Conservation (phyloP, 2,113 vertebrate species). For the Lontra canadensis region DNA sequence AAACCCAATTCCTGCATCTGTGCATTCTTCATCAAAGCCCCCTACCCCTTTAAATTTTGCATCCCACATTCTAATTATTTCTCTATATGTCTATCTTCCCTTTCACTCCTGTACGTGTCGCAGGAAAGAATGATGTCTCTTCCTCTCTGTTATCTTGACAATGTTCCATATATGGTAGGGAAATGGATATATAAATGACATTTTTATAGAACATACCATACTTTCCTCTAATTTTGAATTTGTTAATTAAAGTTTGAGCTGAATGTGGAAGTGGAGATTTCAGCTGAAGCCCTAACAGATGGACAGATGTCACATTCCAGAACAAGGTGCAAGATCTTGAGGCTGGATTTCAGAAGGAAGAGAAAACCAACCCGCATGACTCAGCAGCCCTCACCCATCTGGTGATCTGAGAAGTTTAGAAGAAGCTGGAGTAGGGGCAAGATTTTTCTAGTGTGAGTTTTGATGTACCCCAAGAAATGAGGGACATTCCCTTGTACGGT, state of each 20-base stretch:
- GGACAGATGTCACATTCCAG: not conserved
- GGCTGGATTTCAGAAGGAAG: not conserved
- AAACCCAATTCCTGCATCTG: fast-evolving
- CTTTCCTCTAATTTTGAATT: not conserved
- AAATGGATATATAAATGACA: not conserved
- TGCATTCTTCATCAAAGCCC: fast-evolving
- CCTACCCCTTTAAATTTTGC: not conserved
- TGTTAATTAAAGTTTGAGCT: not conserved
- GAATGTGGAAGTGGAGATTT: not conserved
- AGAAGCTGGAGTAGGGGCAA: not conserved
- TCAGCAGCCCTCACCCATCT: fast-evolving
- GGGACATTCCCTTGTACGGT: not conserved
- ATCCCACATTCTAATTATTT: too few relatives aligned
- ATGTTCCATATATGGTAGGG: not conserved
- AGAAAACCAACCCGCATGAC: fast-evolving
- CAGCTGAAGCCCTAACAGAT: not conserved
- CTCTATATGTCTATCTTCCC: not conserved
- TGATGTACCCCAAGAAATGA: fast-evolving
- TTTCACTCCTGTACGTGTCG: not conserved
- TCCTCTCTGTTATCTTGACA: not conserved
- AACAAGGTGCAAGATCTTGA: not conserved
- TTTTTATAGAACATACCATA: not conserved
- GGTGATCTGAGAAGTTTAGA: not conserved
- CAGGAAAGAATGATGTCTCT: not conserved
- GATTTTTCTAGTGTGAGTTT: not conserved